Conservation (phyloP, 1,140 invertebrate species). For the Drosophila kanapiae region DNA sequence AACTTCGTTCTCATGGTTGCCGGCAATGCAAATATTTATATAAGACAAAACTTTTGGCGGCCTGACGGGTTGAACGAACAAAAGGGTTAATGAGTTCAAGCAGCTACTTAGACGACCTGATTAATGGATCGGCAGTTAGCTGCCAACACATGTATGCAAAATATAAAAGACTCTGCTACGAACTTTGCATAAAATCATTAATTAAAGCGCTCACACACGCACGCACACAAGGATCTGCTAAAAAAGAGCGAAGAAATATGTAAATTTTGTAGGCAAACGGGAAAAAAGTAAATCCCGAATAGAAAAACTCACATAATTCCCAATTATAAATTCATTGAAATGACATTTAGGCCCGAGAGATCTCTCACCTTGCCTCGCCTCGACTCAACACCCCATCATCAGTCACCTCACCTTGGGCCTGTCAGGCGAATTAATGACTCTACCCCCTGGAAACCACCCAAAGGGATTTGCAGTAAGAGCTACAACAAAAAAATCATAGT, state of each 20-base stretch:
- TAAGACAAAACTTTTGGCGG: slow-evolving; percentile 68
- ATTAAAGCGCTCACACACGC: slow-evolving; percentile 58
- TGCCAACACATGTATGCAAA: slow-evolving; percentile 61
- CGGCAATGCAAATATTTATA: slow-evolving; percentile 83
- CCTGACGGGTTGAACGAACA: slow-evolving; percentile 69
- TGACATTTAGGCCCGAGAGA: slow-evolving; percentile 75
- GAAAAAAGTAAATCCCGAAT: slow-evolving; percentile 42
- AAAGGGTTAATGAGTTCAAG: slow-evolving; percentile 83
- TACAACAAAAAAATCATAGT: slow-evolving; percentile 55
- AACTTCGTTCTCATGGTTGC: slow-evolving; percentile 43
- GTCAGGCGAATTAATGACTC: slow-evolving; percentile 62
- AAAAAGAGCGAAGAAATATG: slow-evolving; percentile 57
- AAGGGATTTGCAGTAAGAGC: slow-evolving; percentile 8
- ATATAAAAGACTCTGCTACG: slow-evolving; percentile 35
- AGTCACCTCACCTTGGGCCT: slow-evolving; percentile 56
- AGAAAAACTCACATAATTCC: slow-evolving; percentile 66
- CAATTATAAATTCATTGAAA: slow-evolving; percentile 85
- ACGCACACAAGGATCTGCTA: slow-evolving; percentile 36
- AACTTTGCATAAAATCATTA: slow-evolving; percentile 80
- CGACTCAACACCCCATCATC: slow-evolving; percentile 62
- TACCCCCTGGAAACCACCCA: slow-evolving; percentile 41
- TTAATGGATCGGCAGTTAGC: slow-evolving; percentile 71
- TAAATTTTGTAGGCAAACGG: slow-evolving; percentile 52
- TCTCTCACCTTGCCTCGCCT: slow-evolving; percentile 44
- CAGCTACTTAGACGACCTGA: slow-evolving; percentile 75